Conservation (phyloP, 2,113 vertebrate species). For the Caloenas nicobarica region DNA sequence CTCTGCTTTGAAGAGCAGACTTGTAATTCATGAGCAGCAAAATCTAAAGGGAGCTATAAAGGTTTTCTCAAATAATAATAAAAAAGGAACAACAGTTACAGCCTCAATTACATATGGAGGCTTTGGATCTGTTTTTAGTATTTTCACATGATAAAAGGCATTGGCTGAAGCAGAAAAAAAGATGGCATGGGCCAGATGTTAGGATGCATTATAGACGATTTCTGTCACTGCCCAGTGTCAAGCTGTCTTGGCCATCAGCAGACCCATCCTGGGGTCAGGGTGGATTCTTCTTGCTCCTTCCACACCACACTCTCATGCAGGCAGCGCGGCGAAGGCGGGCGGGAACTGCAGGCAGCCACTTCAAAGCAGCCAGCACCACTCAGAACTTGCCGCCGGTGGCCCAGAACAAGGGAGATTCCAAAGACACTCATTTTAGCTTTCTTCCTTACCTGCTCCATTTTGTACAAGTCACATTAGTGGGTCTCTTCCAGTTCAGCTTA, state of each 20-base stretch:
- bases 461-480: neutral
- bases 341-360: neutral
- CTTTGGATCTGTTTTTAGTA: constrained; percentile 3
- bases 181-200: neutral
- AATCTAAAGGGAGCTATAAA: constrained; percentile 17
- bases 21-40: constrained; percentile 44
- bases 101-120: neutral
- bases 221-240: neutral
- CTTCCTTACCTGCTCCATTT: neutral
- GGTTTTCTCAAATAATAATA: constrained; percentile 13
- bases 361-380: neutral
- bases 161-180: neutral
- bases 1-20: constrained; percentile 15
- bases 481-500: neutral
- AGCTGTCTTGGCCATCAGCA: neutral
- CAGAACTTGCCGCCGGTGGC: neutral
- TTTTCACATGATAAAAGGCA: constrained; percentile 1
- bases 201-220: neutral
- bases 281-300: neutral
- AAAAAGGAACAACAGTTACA: neutral
- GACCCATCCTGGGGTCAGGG: neutral
- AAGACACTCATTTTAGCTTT: neutral
- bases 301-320: neutral
- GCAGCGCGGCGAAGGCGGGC: rapidly evolving
- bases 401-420: neutral